Conservation (phyloP, 2,113 vertebrate genomes). For the Oostethus manadensis region DNA sequence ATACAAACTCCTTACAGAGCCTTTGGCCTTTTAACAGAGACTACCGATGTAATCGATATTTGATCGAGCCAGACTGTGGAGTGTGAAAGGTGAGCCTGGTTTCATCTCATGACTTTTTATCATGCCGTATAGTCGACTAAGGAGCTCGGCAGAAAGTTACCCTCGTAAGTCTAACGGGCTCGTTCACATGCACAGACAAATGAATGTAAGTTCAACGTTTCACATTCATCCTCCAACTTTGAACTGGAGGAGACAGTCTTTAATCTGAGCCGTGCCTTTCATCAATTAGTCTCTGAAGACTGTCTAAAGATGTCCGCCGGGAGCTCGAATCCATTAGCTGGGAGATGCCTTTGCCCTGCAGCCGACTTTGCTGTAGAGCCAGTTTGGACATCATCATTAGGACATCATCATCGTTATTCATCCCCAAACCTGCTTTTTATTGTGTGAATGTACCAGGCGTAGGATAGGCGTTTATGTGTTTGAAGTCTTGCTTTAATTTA, state of each 20-base stretch:
- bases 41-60: slow-evolving; percentile 50
- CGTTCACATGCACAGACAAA: not conserved
- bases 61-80: slow-evolving; percentile 38
- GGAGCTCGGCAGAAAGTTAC: slow-evolving; percentile 4
- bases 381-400: slow-evolving; percentile 33
- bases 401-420: slow-evolving; percentile 19
- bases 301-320: slow-evolving; percentile 17
- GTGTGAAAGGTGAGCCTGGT: slow-evolving; percentile 28
- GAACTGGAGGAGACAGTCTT: slow-evolving; percentile 15
- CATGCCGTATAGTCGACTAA: slow-evolving; percentile 9
- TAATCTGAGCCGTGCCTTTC: slow-evolving; percentile 23
- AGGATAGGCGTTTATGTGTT: not conserved
- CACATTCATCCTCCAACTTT: slow-evolving; percentile 13
- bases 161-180: slow-evolving; percentile 3
- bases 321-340: slow-evolving; percentile 25
- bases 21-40: slow-evolving; percentile 28
- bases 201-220: slow-evolving; percentile 10
- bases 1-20: not conserved
- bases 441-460: not conserved
- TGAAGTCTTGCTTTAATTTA: too few relatives aligned
- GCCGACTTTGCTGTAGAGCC: slow-evolving; percentile 21
- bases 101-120: slow-evolving; percentile 10
- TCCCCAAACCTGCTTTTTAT: not conserved
- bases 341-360: slow-evolving; percentile 26
- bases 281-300: slow-evolving; percentile 30